Evolutionary conservation across 2,797 vertebrate species (phyloP).

Genomic region (Diplodus sargus): DNA sequence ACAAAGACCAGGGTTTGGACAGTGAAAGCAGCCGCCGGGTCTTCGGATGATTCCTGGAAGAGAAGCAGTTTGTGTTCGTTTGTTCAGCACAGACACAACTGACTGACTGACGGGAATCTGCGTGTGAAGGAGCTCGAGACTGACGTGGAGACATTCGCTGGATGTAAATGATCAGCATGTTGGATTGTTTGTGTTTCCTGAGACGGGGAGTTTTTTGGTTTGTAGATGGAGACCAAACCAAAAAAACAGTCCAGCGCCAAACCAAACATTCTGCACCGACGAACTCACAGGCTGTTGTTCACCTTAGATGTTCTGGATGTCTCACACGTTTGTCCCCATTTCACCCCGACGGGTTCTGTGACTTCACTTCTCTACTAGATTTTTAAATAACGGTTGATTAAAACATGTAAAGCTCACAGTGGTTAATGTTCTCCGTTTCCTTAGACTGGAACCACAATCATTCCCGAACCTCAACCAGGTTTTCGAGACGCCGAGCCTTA

Average conservation of each 20-base stretch:
- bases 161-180: background rate
- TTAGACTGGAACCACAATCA: background rate
- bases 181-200: background rate
- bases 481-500: background rate
- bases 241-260: background rate
- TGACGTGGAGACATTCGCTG: background rate
- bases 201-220: background rate
- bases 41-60: background rate
- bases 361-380: background rate
- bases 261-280: background rate
- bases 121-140: background rate
- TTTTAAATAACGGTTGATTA: background rate
- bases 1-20: background rate
- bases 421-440: background rate
- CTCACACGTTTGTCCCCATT: no score
- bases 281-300: background rate
- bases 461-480: background rate
- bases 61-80: background rate
- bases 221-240: background rate
- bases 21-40: background rate
- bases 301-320: background rate
- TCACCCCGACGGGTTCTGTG: background rate
- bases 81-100: background rate
- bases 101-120: background rate
- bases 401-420: background rate